These are phyloP conservation scores for Ellobius talpinus DNA, from an alignment of 2,113 vertebrate species.

Conservation along the genomic window DNA sequence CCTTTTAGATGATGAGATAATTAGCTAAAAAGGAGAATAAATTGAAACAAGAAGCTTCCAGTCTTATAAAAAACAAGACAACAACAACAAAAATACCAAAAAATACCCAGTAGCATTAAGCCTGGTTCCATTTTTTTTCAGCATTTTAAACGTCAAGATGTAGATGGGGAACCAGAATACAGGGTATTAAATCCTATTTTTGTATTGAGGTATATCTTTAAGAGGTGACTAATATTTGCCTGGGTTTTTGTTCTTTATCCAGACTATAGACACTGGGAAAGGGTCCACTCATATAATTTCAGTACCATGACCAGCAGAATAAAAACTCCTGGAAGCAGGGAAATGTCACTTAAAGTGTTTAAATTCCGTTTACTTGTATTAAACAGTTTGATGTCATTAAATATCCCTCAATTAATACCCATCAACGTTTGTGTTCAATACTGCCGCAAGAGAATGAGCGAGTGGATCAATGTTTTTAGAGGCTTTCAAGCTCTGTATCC, in stretches of 20 bases:
- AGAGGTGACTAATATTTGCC: background rate
- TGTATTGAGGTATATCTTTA: conserved; percentile 14
- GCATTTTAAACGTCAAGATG: background rate
- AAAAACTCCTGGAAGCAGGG: background rate
- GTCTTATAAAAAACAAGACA: background rate
- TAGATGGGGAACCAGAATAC: background rate
- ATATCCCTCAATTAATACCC: background rate
- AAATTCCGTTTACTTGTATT: background rate
- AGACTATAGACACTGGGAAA: background rate
- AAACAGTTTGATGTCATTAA: background rate
- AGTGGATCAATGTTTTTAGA: background rate
- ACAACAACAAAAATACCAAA: no score
- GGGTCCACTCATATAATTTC: rapidly evolving
- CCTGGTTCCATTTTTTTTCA: background rate
- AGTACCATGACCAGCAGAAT: background rate
- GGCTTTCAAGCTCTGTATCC: background rate
- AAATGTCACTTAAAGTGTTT: background rate
- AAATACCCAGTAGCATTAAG: background rate
- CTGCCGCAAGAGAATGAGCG: rapidly evolving
- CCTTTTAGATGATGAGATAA: background rate
- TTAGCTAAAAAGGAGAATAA: conserved; percentile 27
- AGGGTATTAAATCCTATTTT: background rate
- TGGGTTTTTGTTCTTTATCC: background rate
- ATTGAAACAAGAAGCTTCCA: conserved; percentile 28
- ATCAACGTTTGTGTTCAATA: background rate